Conservation (phyloP, 2,888 invertebrate species). For the Boloria selene region DNA sequence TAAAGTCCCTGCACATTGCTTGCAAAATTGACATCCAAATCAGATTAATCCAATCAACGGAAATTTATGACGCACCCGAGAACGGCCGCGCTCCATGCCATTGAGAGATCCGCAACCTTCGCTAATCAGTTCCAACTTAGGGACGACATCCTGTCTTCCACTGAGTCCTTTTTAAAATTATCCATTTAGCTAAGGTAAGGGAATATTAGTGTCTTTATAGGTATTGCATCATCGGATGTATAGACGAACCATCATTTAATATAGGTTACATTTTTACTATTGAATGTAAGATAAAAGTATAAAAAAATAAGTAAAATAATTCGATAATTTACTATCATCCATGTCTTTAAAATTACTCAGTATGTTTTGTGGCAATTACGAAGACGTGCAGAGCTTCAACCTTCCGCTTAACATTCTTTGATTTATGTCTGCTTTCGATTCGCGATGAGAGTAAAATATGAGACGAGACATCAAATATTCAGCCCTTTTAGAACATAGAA, state of each 20-base stretch:
- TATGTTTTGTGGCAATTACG: conserved; percentile 79
- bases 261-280: neutral
- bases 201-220: neutral
- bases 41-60: conserved; percentile 83
- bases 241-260: neutral
- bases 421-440: conserved; percentile 73
- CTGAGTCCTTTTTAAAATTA: conserved; percentile 48
- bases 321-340: conserved; percentile 71
- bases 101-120: conserved; percentile 68
- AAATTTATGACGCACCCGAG: conserved; percentile 81
- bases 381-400: conserved; percentile 71
- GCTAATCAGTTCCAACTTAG: conserved; percentile 71
- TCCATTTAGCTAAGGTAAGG: conserved; percentile 17
- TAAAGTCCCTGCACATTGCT: conserved; percentile 73
- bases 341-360: conserved; percentile 66
- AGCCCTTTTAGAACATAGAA: conserved; percentile 67
- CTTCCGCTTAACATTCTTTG: conserved; percentile 72
- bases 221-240: no score
- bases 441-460: conserved; percentile 75
- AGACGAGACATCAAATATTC: conserved; percentile 76
- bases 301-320: neutral
- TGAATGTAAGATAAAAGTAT: neutral
- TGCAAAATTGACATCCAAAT: conserved; percentile 81
- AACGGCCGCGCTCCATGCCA: conserved; percentile 64
- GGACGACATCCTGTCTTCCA: conserved; percentile 52